These are phyloP conservation scores for Patella ulyssiponensis DNA, from an alignment of 2,888 invertebrate genomes.

Conservation along the genomic window DNA sequence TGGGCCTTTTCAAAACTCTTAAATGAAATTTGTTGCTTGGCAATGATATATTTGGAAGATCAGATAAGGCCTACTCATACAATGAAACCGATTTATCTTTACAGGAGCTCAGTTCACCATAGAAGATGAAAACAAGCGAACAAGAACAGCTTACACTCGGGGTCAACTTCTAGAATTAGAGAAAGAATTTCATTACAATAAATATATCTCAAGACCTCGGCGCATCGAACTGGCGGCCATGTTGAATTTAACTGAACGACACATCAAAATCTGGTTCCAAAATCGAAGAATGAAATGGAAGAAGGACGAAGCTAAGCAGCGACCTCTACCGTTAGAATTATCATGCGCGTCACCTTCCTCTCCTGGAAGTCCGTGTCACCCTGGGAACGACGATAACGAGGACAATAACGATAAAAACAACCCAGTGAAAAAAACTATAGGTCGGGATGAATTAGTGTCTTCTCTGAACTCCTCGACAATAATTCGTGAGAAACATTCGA, in stretches of 20 bases:
- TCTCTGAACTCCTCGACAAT: no score
- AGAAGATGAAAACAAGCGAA: conserved; percentile 77
- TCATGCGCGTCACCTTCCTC: background rate
- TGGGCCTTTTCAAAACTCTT: no score
- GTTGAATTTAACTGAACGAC: conserved; percentile 94
- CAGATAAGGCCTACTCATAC: no score
- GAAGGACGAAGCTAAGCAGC: conserved; percentile 69
- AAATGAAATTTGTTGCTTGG: no score
- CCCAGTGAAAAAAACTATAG: no score
- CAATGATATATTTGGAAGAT: no score
- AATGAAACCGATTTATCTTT: conserved; percentile 20
- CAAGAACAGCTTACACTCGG: conserved; percentile 96
- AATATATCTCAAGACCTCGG: conserved; percentile 96
- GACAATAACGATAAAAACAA: no score
- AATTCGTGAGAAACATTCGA: no score
- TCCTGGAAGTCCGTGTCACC: background rate
- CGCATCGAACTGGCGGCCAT: conserved; percentile 98
- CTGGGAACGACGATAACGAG: background rate
- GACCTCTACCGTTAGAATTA: conserved; percentile 49
- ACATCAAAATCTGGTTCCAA: conserved; percentile 79
- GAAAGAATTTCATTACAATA: conserved; percentile 98
- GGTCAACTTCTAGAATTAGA: conserved; percentile 97
- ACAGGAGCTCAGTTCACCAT: conserved; percentile 67
- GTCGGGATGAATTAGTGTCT: no score
- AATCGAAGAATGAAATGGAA: conserved; percentile 71